Percentiles rank a stretch among this genome's conserved stretches.
Conservation (phyloP, 2,113 vertebrate genomes). For the Abramis brama region DNA sequence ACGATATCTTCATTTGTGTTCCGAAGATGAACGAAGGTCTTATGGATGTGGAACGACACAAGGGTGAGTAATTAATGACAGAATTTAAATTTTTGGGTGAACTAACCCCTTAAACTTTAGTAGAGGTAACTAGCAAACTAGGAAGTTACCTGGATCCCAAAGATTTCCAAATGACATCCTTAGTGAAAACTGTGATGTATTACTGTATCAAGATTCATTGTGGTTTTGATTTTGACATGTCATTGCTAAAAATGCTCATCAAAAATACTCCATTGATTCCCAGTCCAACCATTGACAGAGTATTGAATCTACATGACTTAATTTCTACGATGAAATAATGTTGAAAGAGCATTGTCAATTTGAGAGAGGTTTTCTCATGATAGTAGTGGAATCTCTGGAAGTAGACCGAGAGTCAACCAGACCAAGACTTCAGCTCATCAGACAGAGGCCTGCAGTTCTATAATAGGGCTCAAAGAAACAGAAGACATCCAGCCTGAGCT, state of each 20-base stretch:
- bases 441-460: constrained; percentile 51
- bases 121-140: background rate
- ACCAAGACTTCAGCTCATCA: constrained; percentile 53
- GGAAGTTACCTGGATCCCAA: background rate
- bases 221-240: background rate
- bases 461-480: constrained; percentile 64
- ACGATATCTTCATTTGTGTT: no score
- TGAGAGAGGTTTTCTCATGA: constrained; percentile 30
- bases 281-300: background rate
- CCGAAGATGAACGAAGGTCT: no score
- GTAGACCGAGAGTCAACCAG: constrained; percentile 37
- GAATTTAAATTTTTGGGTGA: no score
- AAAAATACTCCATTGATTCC: background rate
- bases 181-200: background rate
- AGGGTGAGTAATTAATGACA: no score
- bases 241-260: background rate
- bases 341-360: constrained; percentile 15
- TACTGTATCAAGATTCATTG: background rate
- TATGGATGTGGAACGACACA: no score
- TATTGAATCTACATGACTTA: background rate
- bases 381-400: constrained; percentile 32
- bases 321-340: constrained; percentile 16
- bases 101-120: background rate
- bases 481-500: constrained; percentile 71
- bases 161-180: background rate